phyloP scores from a whole-genome alignment of 2,888 invertebrate species.

The Altica lythri region DNA sequence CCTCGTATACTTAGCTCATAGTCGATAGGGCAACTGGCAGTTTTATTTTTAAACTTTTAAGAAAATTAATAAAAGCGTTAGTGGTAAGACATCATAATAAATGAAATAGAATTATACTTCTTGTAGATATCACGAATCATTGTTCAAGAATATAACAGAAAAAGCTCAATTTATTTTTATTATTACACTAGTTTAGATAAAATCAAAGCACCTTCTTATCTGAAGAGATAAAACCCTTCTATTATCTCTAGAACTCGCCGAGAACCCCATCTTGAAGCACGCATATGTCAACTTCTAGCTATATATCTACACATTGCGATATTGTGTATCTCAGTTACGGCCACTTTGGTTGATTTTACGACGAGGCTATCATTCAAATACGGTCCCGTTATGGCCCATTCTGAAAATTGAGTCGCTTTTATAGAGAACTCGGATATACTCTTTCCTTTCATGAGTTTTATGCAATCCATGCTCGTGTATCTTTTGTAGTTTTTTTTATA shows the following conservation, averaged over 20 bases:
- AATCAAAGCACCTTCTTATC: slow-evolving; percentile 2
- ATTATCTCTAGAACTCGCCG: slow-evolving; percentile 7
- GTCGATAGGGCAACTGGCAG: too few relatives aligned
- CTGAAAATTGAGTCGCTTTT: slow-evolving; percentile 46
- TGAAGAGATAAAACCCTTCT: neutral
- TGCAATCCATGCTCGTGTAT: slow-evolving; percentile 10
- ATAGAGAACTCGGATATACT: slow-evolving; percentile 18
- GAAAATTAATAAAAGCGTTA: too few relatives aligned
- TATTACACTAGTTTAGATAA: neutral
- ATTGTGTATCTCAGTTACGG: slow-evolving; percentile 29
- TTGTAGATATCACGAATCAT: too few relatives aligned
- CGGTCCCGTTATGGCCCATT: slow-evolving; percentile 43
- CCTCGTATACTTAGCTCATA: too few relatives aligned
- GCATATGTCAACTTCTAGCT: slow-evolving; percentile 5
- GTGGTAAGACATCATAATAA: too few relatives aligned
- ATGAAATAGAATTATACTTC: too few relatives aligned
- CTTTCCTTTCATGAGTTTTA: slow-evolving; percentile 10
- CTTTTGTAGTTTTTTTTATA: slow-evolving; percentile 15
- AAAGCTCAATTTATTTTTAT: too few relatives aligned
- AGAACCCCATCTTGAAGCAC: slow-evolving; percentile 1
- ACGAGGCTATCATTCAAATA: slow-evolving; percentile 40
- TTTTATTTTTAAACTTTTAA: too few relatives aligned
- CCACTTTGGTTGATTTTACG: slow-evolving; percentile 35
- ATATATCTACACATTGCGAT: slow-evolving; percentile 13
- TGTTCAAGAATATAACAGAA: too few relatives aligned